Evolutionary conservation across 2,113 vertebrate genomes (phyloP), one percentile per base, ranked within the genome.

Genomic region (Nothoprocta perdicaria): DNA sequence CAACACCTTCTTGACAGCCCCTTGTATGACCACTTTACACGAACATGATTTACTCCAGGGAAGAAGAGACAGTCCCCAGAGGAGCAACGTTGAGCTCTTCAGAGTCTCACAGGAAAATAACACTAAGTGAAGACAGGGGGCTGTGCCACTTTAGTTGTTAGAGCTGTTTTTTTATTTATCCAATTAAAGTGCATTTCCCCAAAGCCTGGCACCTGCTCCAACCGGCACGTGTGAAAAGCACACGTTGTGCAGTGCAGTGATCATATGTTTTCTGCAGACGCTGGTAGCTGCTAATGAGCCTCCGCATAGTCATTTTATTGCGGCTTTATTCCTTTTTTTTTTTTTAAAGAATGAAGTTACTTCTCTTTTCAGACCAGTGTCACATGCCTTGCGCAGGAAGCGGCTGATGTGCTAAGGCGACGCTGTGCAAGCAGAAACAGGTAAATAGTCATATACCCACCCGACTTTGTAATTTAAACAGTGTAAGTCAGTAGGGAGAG

Each of bases 381-480:
- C 92, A 94, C 76, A 78, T 90, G 72, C 82, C 82, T 96, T 92
- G 69, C 86, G 89, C 58, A 40, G 65, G 77, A 95, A 87, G 91
- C 94, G 19, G 50, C 86, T 77, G 80, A 96, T 80, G 92, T 96
- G 97, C 96, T 95, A 97, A 38, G 94, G 94, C 92, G 88, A 95
- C 76, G 91, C 84, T 74, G 73, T 92, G 95, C 93, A 92, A 97
- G 96, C 74, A 97, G 92, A 97, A 97, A 84, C 90, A 97, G 93
- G 97, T 97, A 97, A 96, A 97, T 84, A 97, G 92, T 96, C 84
- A 90, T 95, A 94, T 95, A 87, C 94, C 90, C 95, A 22, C 90
- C 92, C 96, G 94, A 96, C 94, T 96, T 93, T 93, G 85, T 97
- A 97, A 98, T 98, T 98, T 97, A 98, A 97, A 97, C 96, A 97